These are phyloP conservation scores for Dufourea novaeangliae DNA, from an alignment of 1,140 invertebrate species.

Conservation along the genomic window DNA sequence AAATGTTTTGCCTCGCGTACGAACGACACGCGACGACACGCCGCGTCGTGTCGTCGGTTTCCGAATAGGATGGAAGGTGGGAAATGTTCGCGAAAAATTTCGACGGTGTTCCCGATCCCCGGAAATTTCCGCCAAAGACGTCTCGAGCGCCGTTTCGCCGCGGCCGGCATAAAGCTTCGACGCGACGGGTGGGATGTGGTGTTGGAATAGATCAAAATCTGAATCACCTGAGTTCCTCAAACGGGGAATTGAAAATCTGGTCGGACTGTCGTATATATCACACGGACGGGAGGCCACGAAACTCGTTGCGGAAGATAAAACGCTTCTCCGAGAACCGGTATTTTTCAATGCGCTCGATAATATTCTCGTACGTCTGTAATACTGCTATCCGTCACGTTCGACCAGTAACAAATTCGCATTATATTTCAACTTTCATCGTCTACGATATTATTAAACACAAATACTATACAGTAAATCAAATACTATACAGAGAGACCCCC, in stretches of 20 bases:
- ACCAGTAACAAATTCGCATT: background rate
- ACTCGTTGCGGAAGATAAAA: slow-evolving; percentile 21
- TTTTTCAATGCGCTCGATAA: slow-evolving; percentile 43
- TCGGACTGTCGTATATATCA: slow-evolving; percentile 44
- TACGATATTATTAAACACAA: too few relatives aligned
- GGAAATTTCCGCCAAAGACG: slow-evolving; percentile 1
- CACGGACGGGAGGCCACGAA: slow-evolving; percentile 10
- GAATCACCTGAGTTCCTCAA: slow-evolving; percentile 8
- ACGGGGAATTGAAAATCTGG: slow-evolving; percentile 46
- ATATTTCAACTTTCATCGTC: background rate
- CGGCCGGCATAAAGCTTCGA: background rate
- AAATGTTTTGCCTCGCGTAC: background rate
- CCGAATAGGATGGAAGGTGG: background rate
- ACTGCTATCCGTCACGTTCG: slow-evolving; percentile 16
- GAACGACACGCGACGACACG: background rate
- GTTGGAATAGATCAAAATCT: slow-evolving; percentile 35
- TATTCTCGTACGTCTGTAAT: slow-evolving; percentile 27
- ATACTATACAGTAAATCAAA: too few relatives aligned
- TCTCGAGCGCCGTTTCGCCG: background rate
- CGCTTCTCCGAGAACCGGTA: background rate
- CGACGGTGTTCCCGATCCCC: background rate
- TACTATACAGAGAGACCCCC: too few relatives aligned
- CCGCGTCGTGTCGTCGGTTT: background rate
- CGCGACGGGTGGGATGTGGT: background rate
- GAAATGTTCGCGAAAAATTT: background rate